Conservation (phyloP, 2,888 invertebrate species). For the Thereva nobilitata region DNA sequence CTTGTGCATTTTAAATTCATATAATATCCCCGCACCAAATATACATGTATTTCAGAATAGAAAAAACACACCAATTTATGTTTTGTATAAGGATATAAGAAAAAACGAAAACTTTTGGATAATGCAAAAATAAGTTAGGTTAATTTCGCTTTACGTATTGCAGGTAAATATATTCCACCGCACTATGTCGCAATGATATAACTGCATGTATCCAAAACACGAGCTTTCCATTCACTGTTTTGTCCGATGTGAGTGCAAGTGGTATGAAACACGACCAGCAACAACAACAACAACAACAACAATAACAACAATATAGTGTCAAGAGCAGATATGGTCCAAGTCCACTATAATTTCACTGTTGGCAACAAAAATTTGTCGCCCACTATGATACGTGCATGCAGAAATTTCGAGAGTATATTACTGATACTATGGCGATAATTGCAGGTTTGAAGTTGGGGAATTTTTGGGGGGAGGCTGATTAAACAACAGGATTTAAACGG, state of each 20-base stretch:
- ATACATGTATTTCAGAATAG: no score
- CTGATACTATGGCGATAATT: no score
- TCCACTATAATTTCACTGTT: background rate
- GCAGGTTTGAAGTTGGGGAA: no score
- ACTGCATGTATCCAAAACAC: constrained; percentile 10
- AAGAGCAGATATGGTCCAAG: background rate
- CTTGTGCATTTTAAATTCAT: no score
- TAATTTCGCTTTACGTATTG: constrained; percentile 32
- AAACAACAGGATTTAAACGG: no score
- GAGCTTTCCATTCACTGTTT: constrained; percentile 27
- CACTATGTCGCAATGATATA: constrained; percentile 28
- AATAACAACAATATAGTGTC: background rate
- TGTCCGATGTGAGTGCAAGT: background rate
- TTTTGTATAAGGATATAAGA: constrained; percentile 19
- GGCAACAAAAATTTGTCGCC: background rate
- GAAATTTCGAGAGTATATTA: no score
- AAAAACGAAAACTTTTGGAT: no score
- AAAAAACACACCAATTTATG: no score
- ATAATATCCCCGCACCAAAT: no score
- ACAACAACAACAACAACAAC: background rate
- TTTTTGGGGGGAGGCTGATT: no score
- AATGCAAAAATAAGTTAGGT: constrained; percentile 20
- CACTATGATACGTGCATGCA: background rate
- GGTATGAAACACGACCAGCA: background rate
- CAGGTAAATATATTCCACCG: constrained; percentile 27